Conservation (phyloP, 1,140 invertebrate genomes). For the Drosophila athabasca region DNA sequence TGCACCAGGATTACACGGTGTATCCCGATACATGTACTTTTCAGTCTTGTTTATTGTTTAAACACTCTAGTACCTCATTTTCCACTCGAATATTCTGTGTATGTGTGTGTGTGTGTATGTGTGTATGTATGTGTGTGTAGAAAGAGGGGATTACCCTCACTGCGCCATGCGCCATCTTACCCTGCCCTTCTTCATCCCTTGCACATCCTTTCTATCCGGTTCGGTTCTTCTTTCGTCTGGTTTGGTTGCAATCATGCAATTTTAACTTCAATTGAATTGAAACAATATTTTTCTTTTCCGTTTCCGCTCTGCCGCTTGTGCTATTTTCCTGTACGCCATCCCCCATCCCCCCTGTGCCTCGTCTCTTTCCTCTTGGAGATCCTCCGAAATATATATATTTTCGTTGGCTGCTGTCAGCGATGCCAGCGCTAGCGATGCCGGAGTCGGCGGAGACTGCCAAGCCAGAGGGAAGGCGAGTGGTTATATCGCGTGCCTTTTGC, state of each 20-base stretch:
- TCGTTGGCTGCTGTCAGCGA: constrained; percentile 48
- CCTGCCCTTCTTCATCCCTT: too few species aligned
- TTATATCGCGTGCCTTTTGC: constrained; percentile 55
- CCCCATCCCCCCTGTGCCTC: not conserved
- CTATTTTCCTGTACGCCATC: constrained; percentile 35
- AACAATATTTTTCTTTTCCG: constrained; percentile 78
- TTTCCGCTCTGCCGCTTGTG: constrained; percentile 71
- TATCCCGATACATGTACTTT: constrained; percentile 21
- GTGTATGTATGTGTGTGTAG: constrained; percentile 7
- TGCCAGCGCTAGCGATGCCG: constrained; percentile 2
- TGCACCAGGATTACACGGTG: constrained; percentile 11
- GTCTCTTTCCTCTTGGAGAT: not conserved
- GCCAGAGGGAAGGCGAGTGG: constrained; percentile 10
- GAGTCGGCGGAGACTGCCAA: too few species aligned
- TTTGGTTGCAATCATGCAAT: constrained; percentile 67
- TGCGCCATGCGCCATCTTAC: constrained; percentile 13
- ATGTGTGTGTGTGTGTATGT: not conserved
- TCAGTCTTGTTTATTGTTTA: constrained; percentile 50
- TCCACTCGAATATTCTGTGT: constrained; percentile 24
- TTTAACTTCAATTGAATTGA: constrained; percentile 74
- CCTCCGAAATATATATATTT: constrained; percentile 56
- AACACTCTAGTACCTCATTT: constrained; percentile 47
- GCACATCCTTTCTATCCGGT: constrained; percentile 24
- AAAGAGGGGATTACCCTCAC: constrained; percentile 7
- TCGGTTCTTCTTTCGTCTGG: constrained; percentile 31